Percentiles rank a stretch among this genome's conserved stretches.
Conservation (phyloP, 2,797 vertebrate genomes). For the Setipinna tenuifilis region DNA sequence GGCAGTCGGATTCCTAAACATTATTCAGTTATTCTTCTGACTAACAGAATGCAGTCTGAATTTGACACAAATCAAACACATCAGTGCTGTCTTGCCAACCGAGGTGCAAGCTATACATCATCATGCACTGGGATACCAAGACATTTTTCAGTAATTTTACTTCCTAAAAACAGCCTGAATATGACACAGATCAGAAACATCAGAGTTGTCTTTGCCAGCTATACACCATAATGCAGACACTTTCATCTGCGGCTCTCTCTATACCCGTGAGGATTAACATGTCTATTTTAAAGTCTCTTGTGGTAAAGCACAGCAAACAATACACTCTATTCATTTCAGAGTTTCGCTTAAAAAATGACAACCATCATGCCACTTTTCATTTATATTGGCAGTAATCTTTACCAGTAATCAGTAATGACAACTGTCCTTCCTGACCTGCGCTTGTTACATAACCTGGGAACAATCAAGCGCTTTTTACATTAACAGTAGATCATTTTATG, state of each 20-base stretch:
- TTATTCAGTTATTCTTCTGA: neutral
- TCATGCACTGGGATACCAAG: neutral
- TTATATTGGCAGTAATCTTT: conserved; percentile 15
- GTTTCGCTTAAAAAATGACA: neutral
- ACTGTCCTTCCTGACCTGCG: conserved; percentile 13
- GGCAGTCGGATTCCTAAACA: neutral
- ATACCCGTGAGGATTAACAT: neutral
- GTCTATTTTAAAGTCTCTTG: neutral
- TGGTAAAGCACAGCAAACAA: neutral
- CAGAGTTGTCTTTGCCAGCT: too few species aligned
- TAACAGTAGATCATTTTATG: conserved; percentile 24
- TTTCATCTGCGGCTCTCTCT: conserved; percentile 1
- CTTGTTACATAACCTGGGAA: neutral
- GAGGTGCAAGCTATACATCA: neutral
- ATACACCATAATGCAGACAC: neutral
- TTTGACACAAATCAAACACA: too few species aligned
- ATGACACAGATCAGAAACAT: too few species aligned
- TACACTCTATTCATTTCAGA: neutral
- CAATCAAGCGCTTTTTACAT: conserved; percentile 23
- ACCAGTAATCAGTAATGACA: conserved; percentile 18
- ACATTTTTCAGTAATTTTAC: neutral
- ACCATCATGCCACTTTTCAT: neutral
- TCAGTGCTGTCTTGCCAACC: too few species aligned
- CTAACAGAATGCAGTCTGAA: too few species aligned
- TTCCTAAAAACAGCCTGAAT: too few species aligned